Evolutionary conservation across 2,888 invertebrate genomes (phyloP), one percentile per base, ranked within the genome.

Genomic region (Fragum fragum): DNA sequence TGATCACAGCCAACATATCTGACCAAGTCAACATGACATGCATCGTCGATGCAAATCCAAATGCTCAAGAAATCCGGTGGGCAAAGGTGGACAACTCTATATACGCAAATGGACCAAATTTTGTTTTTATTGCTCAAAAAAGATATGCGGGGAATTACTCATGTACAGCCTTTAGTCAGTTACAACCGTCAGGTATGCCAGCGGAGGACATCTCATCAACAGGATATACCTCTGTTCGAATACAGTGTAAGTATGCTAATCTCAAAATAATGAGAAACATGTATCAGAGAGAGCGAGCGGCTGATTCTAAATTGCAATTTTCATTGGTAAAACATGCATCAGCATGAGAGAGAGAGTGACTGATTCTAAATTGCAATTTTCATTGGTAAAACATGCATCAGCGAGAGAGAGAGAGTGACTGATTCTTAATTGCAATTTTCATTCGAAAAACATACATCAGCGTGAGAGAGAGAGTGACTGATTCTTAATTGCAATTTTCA

Each of bases 101-200:
- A 6, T 75, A 79, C 26, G 72, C 81, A 28, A 74, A 78, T 28
- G 84, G 88, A 55, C 77, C 79, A 36, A 83, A 77, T 52, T 86
- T 90, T 68, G 73, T 70, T 1, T 84, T 90, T 42, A 66, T 76
- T 11, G 77, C 85, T 11, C 70, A 85, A 39, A 80, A 76, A 61
- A 73, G 86, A 7, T 85, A 87, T 23, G 86, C 87, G 16, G 91
- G 91, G 7, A 90, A 91, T 71, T 92, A 91, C 78, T 85, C 91
- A 0, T 92, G 91, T 80, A 88, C 86, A 9, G 90, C 90, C 0
- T 79, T 74, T 59, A 91, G 87, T 79, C 80, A 83, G 32, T 74
- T 91, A 21, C 77, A 85, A 29, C 88, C 90, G 2, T 90, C 91
- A 0, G 90, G 90, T 0, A 75, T 81, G 52, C 42, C 73, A 3